A percentile compares a stretch with the other conserved stretches of the same genome.
Evolutionary conservation across 2,113 vertebrate species (phyloP).

Genomic region (Pionites leucogaster): DNA sequence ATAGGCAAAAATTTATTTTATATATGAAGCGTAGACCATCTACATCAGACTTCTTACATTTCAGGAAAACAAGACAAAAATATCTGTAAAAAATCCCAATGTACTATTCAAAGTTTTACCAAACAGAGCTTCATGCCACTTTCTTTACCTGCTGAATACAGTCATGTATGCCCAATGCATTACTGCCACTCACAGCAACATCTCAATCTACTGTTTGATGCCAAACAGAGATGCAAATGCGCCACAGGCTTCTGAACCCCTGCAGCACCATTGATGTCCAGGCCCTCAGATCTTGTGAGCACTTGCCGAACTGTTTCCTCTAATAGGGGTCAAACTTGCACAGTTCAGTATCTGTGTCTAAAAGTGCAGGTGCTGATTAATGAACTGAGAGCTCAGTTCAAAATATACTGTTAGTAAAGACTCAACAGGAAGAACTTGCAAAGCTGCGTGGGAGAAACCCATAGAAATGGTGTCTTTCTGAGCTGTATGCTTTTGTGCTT

Average conservation of each 20-base stretch:
- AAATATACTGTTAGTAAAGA: background rate
- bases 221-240: background rate
- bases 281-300: background rate
- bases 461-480: background rate
- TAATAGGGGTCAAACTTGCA: background rate
- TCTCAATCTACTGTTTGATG: fast-evolving
- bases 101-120: background rate
- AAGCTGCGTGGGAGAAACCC: background rate
- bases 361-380: background rate
- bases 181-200: background rate
- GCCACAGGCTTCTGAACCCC: background rate
- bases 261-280: background rate
- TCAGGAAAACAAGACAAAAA: background rate
- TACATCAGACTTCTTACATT: background rate
- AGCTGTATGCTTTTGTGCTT: background rate
- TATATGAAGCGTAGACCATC: background rate
- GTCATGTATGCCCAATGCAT: background rate
- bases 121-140: background rate
- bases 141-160: background rate
- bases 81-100: background rate
- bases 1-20: background rate
- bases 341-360: background rate
- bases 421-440: background rate
- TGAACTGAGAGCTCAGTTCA: background rate
- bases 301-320: background rate